These are phyloP conservation scores for Ophraella communa DNA, from an alignment of 2,888 invertebrate species.

Conservation along the genomic window DNA sequence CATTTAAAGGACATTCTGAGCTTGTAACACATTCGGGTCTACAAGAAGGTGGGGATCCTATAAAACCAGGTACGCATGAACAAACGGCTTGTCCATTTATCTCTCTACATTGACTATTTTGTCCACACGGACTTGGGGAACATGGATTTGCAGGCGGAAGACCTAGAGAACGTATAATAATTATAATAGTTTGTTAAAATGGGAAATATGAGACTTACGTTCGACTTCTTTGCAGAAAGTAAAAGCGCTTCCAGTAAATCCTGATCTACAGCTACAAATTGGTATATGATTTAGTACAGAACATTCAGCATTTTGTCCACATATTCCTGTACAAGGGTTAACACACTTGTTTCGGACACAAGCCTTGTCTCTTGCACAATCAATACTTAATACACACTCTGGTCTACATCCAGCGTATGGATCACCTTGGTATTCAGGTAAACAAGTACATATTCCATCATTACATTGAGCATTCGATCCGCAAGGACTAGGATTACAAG, in stretches of 20 bases:
- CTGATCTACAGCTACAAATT: conserved; percentile 70
- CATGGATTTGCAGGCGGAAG: conserved; percentile 66
- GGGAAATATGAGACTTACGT: conserved; percentile 3
- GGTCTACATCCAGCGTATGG: conserved; percentile 78
- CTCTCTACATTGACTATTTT: conserved; percentile 75
- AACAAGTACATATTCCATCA: conserved; percentile 75
- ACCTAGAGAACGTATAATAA: not conserved
- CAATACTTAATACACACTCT: conserved; percentile 75
- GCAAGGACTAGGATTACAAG: conserved; percentile 77
- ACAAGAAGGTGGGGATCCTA: conserved; percentile 34
- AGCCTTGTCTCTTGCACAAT: conserved; percentile 73
- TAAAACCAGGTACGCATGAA: conserved; percentile 68
- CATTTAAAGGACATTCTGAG: conserved; percentile 77
- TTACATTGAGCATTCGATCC: conserved; percentile 73
- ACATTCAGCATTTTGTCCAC: conserved; percentile 77
- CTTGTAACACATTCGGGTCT: conserved; percentile 71
- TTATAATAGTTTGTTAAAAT: conserved; percentile 52
- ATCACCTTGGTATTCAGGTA: conserved; percentile 71
- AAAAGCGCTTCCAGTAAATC: conserved; percentile 52
- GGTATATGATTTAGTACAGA: conserved; percentile 75
- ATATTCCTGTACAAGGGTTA: conserved; percentile 81
- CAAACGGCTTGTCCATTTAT: conserved; percentile 82
- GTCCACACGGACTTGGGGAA: conserved; percentile 70
- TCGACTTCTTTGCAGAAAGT: conserved; percentile 63
- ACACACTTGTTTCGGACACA: conserved; percentile 77